Percentiles rank a stretch among this genome's conserved stretches.
phyloP scores from a whole-genome alignment of 2,888 invertebrate species.

The Idaea straminata region DNA sequence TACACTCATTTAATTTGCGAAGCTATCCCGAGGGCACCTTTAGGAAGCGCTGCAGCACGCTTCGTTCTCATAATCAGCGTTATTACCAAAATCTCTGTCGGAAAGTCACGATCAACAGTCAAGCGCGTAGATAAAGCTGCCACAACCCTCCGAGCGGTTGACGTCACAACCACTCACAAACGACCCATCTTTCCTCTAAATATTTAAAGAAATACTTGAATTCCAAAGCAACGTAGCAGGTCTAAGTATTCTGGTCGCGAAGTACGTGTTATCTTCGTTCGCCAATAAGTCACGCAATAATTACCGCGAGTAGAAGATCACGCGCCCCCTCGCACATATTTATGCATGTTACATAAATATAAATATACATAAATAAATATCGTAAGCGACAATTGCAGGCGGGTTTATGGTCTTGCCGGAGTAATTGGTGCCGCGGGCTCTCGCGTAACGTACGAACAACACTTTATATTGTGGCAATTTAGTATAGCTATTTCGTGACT shows the following conservation, averaged over 20 bases:
- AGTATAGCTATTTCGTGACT: constrained; percentile 32
- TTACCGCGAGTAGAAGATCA: constrained; percentile 71
- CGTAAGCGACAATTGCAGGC: constrained; percentile 57
- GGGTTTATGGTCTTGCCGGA: constrained; percentile 48
- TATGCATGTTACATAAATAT: constrained; percentile 67
- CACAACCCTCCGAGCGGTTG: constrained; percentile 61
- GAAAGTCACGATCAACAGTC: constrained; percentile 76
- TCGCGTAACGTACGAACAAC: constrained; percentile 14
- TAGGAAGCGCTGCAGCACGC: constrained; percentile 46
- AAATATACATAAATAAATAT: constrained; percentile 65
- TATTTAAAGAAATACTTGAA: not conserved
- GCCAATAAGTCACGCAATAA: constrained; percentile 79
- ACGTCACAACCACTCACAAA: constrained; percentile 44
- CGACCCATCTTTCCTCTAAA: constrained; percentile 36
- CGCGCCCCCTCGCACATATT: constrained; percentile 66
- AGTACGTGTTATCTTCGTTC: constrained; percentile 74
- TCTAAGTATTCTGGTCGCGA: constrained; percentile 49
- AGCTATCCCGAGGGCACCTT: constrained; percentile 30
- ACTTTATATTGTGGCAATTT: constrained; percentile 38
- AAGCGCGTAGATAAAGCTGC: constrained; percentile 71
- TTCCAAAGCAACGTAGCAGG: constrained; percentile 24
- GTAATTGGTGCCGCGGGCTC: constrained; percentile 53
- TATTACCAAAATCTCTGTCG: constrained; percentile 75
- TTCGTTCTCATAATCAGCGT: constrained; percentile 70
- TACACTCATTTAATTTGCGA: not conserved